Evolutionary conservation across 2,888 invertebrate genomes (phyloP).

Genomic region (Papilio gigon): DNA sequence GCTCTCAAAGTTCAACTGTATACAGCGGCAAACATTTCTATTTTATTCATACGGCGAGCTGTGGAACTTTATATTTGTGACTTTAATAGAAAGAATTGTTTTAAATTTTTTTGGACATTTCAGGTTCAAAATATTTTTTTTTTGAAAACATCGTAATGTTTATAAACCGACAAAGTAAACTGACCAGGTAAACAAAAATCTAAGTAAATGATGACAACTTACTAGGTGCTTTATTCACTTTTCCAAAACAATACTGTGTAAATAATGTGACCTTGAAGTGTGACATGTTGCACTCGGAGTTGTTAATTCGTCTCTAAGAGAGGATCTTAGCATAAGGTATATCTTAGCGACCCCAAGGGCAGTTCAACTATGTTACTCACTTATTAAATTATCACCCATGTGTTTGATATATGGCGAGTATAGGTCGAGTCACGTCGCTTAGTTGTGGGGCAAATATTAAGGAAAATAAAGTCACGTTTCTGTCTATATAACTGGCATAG

Average conservation of each 20-base stretch:
- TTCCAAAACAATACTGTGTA: no score
- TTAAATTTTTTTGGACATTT: neutral
- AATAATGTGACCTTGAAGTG: no score
- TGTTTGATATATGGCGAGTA: neutral
- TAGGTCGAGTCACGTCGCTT: constrained; percentile 17
- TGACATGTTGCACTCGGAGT: no score
- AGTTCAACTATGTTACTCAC: neutral
- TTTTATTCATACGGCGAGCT: constrained; percentile 5
- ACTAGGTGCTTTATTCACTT: no score
- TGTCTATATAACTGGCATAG: neutral
- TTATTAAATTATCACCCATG: constrained; percentile 17
- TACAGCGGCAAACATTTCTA: constrained; percentile 2
- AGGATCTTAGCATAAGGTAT: neutral
- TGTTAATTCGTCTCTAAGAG: neutral
- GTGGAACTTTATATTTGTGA: constrained; percentile 13
- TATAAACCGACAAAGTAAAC: no score
- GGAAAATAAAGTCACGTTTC: constrained; percentile 8
- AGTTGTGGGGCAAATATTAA: constrained; percentile 13
- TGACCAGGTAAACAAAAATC: no score
- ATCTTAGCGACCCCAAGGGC: neutral
- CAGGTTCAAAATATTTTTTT: neutral
- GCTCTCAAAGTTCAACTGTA: constrained; percentile 5
- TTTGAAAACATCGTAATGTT: no score
- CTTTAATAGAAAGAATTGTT: constrained; percentile 1
- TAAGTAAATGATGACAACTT: no score